Conservation (phyloP, 1,140 invertebrate species). For the Magallana gigas region DNA sequence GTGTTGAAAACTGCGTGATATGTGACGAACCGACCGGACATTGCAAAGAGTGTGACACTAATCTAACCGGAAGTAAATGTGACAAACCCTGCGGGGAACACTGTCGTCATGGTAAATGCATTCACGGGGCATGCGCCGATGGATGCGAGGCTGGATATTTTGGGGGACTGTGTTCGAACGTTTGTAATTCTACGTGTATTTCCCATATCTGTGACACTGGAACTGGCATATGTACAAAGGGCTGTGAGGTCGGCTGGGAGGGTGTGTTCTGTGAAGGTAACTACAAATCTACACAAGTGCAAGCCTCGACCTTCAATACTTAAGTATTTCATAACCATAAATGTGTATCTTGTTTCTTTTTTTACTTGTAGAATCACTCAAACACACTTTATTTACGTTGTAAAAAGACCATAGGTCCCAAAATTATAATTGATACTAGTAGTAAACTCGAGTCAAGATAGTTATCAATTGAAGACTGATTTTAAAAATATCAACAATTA, state of each 20-base stretch:
- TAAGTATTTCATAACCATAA: no score
- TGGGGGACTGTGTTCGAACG: background rate
- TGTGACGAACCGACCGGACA: background rate
- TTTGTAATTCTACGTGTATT: constrained; percentile 1
- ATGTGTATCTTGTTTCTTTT: no score
- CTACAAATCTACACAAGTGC: no score
- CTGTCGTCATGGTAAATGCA: constrained; percentile 2
- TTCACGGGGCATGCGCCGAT: constrained; percentile 5
- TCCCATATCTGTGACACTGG: background rate
- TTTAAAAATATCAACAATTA: no score
- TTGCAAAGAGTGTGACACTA: background rate
- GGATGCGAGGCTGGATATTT: constrained; percentile 8
- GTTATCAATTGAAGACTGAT: no score
- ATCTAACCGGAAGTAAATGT: constrained; percentile 14
- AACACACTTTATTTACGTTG: no score
- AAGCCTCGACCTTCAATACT: no score
- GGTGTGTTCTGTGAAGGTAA: constrained; percentile 20
- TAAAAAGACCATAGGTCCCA: no score
- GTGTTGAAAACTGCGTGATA: background rate
- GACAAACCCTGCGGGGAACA: background rate
- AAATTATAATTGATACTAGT: no score
- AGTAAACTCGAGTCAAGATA: no score
- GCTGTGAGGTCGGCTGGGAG: background rate
- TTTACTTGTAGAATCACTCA: no score
- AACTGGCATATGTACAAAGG: background rate